Evolutionary conservation across 2,797 vertebrate genomes (phyloP).

Genomic region (Chaetodon trifasciatus): DNA sequence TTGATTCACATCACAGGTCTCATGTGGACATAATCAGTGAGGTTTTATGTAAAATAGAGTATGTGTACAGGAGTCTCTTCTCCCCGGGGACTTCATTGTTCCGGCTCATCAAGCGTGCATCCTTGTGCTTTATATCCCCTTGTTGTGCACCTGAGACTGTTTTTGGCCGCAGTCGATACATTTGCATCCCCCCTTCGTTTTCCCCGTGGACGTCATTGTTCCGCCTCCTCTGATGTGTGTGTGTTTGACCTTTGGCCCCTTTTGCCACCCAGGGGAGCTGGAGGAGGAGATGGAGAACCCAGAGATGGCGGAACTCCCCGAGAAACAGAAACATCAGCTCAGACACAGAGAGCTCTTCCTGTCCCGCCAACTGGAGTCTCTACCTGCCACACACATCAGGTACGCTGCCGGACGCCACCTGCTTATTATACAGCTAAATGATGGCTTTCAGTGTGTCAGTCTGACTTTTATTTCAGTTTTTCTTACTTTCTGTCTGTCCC

Average conservation of each 20-base stretch:
- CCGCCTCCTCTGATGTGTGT: slow-evolving; percentile 56
- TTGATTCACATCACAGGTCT: neutral
- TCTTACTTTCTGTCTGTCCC: neutral
- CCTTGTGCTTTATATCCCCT: slow-evolving; percentile 40
- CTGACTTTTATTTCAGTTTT: neutral
- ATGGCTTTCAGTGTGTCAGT: neutral
- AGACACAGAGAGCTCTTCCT: slow-evolving; percentile 96
- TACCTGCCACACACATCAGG: slow-evolving; percentile 99
- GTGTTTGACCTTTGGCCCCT: slow-evolving; percentile 65
- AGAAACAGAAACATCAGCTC: slow-evolving; percentile 97
- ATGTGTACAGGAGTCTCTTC: neutral
- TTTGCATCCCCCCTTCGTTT: slow-evolving; percentile 22
- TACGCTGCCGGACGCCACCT: slow-evolving; percentile 60
- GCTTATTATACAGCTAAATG: neutral
- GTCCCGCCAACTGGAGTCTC: slow-evolving; percentile 95
- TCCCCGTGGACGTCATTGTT: slow-evolving; percentile 58
- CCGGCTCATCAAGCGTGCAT: slow-evolving; percentile 54
- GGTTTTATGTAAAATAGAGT: slow-evolving; percentile 42
- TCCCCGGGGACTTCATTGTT: slow-evolving; percentile 55
- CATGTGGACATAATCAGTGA: slow-evolving; percentile 3
- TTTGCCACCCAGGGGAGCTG: slow-evolving; percentile 89
- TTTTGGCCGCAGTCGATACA: slow-evolving; percentile 12
- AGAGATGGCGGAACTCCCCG: slow-evolving; percentile 94
- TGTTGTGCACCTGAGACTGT: slow-evolving; percentile 28
- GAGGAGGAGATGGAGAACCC: slow-evolving; percentile 99